Evolutionary conservation across 1,140 invertebrate species (phyloP).

Genomic region (Bombus huntii): DNA sequence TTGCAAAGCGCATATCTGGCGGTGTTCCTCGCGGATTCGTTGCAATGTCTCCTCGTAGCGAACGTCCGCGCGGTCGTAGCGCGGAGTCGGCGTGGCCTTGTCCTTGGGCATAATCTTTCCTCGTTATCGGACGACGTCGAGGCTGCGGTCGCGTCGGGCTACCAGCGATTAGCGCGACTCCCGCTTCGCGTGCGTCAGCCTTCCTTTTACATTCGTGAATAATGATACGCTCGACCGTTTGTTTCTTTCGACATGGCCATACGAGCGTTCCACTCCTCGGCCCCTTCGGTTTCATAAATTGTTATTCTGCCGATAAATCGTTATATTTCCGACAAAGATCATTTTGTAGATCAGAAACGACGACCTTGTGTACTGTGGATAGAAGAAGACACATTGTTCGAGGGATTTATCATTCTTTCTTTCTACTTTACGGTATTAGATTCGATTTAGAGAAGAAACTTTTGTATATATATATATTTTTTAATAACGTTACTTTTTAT

Average conservation of each 20-base stretch:
- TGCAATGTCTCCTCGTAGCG: slow-evolving; percentile 9
- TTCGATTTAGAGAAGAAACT: not conserved
- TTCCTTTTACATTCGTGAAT: slow-evolving; percentile 65
- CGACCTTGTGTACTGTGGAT: not conserved
- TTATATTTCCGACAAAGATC: not conserved
- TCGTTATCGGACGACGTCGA: slow-evolving; percentile 79
- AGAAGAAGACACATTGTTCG: no score
- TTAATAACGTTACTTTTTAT: not conserved
- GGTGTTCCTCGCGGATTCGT: slow-evolving; percentile 52
- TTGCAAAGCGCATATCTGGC: slow-evolving; percentile 40
- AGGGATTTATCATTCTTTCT: no score
- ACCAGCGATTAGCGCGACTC: slow-evolving; percentile 60
- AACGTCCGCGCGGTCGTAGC: not conserved
- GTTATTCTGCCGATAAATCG: no score
- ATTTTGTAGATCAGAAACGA: not conserved
- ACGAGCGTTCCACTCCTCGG: not conserved
- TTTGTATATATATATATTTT: not conserved
- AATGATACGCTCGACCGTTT: slow-evolving; percentile 45
- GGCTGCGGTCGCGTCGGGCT: slow-evolving; percentile 67
- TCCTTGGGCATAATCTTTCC: slow-evolving; percentile 80
- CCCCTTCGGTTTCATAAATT: not conserved
- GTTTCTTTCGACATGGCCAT: not conserved
- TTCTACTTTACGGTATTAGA: not conserved
- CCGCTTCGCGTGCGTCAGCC: slow-evolving; percentile 58
- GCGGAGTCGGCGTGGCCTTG: slow-evolving; percentile 70